Evolutionary conservation across 1,140 invertebrate species (phyloP), one percentile per base, ranked within the genome.

Genomic region (Scylla paramamosain): DNA sequence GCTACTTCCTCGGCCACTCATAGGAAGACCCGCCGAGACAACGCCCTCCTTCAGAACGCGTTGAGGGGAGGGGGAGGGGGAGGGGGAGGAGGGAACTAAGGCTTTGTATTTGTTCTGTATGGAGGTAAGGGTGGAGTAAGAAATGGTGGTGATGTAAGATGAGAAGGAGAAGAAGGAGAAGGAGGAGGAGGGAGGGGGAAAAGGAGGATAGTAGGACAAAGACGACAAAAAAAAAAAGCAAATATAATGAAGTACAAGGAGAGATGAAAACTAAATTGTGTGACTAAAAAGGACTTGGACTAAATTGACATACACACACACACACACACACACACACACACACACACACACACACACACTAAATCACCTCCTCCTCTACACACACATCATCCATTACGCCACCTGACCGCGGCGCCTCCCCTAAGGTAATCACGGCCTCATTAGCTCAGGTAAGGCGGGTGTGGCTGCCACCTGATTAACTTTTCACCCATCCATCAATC

Each of bases 301-400:
- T 2, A 77, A 77, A n/a, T n/a, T n/a, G 2, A n/a, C 25, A 77
- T 8, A 77, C 16, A 77, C 67, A 77, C 67, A 77, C 67, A 77
- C 67, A 25, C 25, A 77, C 67, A 25, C 67, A 77, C 67, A 77
- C 67, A 25, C 67, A 77, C 67, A 25, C 67, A 77, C 67, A 59
- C 67, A 77, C 67, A 77, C 67, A 77, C 67, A 77, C 67, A 77
- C 67, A 77, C 67, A n/a, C 67, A 77, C n/a, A 25, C 67, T 39
- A 39, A 39, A 39, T 39, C 39, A 39, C 39, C 39, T 39, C 39
- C 39, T 39, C 39, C 39, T 39, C 39, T 39, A 77, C 25, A 77
- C 67, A n/a, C 67, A 77, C 67, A 77, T n/a, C 67, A 77, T 77
- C 67, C 20, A 77, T 77, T 77, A 77, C 20, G 12, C 6, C 67